phyloP scores from a whole-genome alignment of 2,113 vertebrate genomes.

The Eulacestoma nigropectus region DNA sequence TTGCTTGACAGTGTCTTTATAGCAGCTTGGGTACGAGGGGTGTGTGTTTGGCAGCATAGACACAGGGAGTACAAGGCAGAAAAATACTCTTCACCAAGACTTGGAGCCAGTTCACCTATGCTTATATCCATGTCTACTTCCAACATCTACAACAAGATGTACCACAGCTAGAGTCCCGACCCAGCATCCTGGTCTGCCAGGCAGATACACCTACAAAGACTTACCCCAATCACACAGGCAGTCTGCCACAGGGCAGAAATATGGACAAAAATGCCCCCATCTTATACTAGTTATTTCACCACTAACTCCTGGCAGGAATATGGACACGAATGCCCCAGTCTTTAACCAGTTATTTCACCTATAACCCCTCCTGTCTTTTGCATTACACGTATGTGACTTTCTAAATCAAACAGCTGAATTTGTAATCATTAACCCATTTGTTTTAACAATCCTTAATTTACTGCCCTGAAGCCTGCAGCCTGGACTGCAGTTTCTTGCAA shows the following conservation, averaged over 20 bases:
- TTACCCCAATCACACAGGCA: background rate
- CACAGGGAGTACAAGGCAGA: background rate
- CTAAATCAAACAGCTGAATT: background rate
- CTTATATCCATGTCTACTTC: background rate
- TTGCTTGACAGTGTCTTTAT: background rate
- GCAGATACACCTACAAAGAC: background rate
- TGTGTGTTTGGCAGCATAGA: background rate
- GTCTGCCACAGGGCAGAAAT: background rate
- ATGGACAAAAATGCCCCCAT: background rate
- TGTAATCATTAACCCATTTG: background rate
- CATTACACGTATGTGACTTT: background rate
- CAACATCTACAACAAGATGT: background rate
- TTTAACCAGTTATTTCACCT: background rate
- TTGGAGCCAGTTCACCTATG: background rate
- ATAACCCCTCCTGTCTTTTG: background rate
- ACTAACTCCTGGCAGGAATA: background rate
- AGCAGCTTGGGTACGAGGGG: background rate
- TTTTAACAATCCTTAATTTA: background rate
- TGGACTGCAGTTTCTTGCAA: background rate
- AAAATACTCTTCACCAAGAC: background rate
- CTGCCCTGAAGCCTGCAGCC: background rate
- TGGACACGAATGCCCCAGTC: background rate
- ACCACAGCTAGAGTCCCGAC: background rate
- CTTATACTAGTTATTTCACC: background rate
- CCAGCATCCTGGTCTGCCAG: background rate